phyloP scores from a whole-genome alignment of 2,797 vertebrate species.

The Meda fulgida region DNA sequence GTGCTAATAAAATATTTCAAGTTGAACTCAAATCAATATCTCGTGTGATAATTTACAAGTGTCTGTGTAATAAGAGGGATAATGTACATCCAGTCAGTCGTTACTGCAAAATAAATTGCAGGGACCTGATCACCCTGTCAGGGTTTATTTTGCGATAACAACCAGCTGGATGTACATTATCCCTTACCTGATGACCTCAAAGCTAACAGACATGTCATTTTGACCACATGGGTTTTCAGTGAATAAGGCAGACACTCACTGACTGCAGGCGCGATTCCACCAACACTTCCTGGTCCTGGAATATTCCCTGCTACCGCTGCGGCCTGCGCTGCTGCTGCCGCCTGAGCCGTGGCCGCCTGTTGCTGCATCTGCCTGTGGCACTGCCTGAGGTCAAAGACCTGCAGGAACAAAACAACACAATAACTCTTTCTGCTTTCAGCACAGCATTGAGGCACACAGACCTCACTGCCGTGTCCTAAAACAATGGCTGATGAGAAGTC shows the following conservation, averaged over 20 bases:
- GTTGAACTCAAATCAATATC: background rate
- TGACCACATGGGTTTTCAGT: background rate
- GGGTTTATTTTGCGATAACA: background rate
- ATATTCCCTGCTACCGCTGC: constrained; percentile 81
- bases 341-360: constrained; percentile 81
- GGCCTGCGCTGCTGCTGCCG: constrained; percentile 78
- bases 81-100: background rate
- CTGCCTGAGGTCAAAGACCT: constrained; percentile 83
- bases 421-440: background rate
- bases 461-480: constrained; percentile 10
- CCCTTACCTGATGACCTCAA: background rate
- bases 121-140: background rate
- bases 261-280: constrained; percentile 82
- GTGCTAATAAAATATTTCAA: background rate
- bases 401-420: constrained; percentile 20
- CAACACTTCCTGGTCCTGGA: constrained; percentile 81
- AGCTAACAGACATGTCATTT: background rate
- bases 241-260: constrained; percentile 72
- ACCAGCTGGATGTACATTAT: background rate
- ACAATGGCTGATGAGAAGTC: background rate
- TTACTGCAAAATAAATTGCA: background rate
- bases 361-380: constrained; percentile 86
- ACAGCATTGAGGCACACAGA: background rate
- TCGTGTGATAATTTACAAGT: background rate
- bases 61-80: background rate